Evolutionary conservation across 2,888 invertebrate species (phyloP).

Genomic region (Athrips mouffetella): DNA sequence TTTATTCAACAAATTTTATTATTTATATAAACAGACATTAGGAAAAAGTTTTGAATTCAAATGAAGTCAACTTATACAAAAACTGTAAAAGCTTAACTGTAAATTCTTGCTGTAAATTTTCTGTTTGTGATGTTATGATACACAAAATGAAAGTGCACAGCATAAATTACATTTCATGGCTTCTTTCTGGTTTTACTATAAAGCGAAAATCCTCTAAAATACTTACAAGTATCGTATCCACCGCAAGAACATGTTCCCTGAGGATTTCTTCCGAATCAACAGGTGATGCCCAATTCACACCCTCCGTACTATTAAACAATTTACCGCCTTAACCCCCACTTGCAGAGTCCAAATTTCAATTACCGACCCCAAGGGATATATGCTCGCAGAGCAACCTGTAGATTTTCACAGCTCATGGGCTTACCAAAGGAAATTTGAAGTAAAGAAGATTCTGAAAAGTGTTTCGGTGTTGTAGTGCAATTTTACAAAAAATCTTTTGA

Average conservation of each 20-base stretch:
- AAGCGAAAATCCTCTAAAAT: conserved; percentile 2
- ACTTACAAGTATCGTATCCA: conserved; percentile 56
- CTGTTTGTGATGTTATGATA: too few relatives aligned
- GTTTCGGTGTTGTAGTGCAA: background rate
- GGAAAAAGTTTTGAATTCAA: too few relatives aligned
- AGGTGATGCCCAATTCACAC: conserved; percentile 68
- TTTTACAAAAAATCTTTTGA: background rate
- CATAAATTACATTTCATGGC: too few relatives aligned
- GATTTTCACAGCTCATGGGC: conserved; percentile 39
- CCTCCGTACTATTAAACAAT: conserved; percentile 46
- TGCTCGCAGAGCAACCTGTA: conserved; percentile 61
- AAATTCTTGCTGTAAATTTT: too few relatives aligned
- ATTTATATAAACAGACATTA: too few relatives aligned
- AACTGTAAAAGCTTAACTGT: too few relatives aligned
- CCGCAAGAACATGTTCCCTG: conserved; percentile 65
- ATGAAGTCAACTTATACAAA: too few relatives aligned
- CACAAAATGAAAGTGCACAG: too few relatives aligned
- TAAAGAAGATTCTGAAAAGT: background rate
- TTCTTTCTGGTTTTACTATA: background rate
- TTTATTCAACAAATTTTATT: too few relatives aligned
- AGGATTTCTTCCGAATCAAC: conserved; percentile 63
- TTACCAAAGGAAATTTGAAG: background rate
- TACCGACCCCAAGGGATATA: conserved; percentile 36
- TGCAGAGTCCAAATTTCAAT: conserved; percentile 55
- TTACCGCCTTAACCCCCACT: conserved; percentile 52